Conservation (phyloP, 2,888 invertebrate species). For the Coleophora flavipennella region DNA sequence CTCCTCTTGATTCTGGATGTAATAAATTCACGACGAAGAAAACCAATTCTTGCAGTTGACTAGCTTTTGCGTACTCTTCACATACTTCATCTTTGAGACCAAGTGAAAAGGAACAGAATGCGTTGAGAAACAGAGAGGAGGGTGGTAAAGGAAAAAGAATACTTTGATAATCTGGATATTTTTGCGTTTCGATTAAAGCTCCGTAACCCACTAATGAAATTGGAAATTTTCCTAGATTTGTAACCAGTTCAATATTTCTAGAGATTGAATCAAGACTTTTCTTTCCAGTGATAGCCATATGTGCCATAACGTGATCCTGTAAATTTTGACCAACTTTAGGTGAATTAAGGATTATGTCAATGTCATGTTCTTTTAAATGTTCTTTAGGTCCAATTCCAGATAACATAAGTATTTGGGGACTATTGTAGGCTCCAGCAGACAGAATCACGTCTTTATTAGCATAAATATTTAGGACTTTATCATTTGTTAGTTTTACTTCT, state of each 20-base stretch:
- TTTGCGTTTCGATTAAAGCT: no score
- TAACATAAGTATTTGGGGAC: constrained; percentile 43
- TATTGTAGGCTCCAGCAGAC: constrained; percentile 39
- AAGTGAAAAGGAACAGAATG: no score
- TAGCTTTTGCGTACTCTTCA: no score
- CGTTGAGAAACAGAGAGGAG: no score
- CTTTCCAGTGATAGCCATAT: constrained; percentile 20
- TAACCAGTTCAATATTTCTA: constrained; percentile 22
- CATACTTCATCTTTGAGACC: no score
- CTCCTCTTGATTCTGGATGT: no score
- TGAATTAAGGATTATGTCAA: constrained; percentile 27
- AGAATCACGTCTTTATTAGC: constrained; percentile 36
- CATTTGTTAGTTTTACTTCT: constrained; percentile 23
- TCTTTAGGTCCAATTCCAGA: constrained; percentile 42
- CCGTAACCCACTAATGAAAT: no score
- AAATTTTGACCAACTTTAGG: constrained; percentile 35
- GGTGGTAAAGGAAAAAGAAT: no score
- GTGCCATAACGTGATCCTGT: constrained; percentile 28
- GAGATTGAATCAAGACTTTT: constrained; percentile 13
- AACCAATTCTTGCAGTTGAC: no score
- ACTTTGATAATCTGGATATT: no score
- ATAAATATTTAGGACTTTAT: constrained; percentile 17
- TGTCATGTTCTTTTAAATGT: constrained; percentile 28
- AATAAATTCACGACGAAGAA: no score
- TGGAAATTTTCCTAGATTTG: not conserved